phyloP scores from a whole-genome alignment of 2,888 invertebrate genomes.

The Yponomeuta malinellus region DNA sequence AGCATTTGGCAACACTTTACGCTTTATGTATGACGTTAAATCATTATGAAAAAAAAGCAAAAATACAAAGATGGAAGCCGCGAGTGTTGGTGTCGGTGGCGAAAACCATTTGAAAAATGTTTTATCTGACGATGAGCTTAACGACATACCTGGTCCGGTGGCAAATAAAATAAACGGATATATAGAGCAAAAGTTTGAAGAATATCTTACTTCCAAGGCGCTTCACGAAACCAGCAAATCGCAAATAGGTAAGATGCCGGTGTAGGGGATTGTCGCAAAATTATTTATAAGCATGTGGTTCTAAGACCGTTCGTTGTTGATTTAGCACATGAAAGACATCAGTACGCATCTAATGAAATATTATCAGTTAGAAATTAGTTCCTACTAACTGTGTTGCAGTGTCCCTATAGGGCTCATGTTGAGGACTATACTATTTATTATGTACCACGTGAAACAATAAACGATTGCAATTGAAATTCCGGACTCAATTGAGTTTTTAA shows the following conservation, averaged over 20 bases:
- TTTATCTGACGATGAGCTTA: conserved; percentile 58
- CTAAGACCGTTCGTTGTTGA: not conserved
- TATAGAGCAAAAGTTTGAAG: conserved; percentile 78
- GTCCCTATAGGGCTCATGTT: no score
- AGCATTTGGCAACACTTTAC: no score
- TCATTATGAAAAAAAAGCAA: not conserved
- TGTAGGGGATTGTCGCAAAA: conserved; percentile 13
- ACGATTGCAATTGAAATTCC: no score
- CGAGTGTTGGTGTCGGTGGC: conserved; percentile 55
- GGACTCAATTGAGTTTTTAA: no score
- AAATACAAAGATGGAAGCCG: conserved; percentile 59
- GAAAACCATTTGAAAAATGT: conserved; percentile 65
- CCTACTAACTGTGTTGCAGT: no score
- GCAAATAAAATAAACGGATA: conserved; percentile 77
- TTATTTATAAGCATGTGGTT: not conserved
- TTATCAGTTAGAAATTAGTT: not conserved
- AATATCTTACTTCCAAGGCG: conserved; percentile 83
- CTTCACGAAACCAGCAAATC: conserved; percentile 80
- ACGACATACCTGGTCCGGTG: conserved; percentile 45
- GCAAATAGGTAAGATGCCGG: conserved; percentile 73
- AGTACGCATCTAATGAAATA: not conserved
- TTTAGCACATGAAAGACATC: not conserved
- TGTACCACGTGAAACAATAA: no score
- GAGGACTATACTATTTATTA: no score
- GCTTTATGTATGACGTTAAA: not conserved